Conservation (phyloP, 1,140 invertebrate species). For the Thaumatotibia leucotreta region DNA sequence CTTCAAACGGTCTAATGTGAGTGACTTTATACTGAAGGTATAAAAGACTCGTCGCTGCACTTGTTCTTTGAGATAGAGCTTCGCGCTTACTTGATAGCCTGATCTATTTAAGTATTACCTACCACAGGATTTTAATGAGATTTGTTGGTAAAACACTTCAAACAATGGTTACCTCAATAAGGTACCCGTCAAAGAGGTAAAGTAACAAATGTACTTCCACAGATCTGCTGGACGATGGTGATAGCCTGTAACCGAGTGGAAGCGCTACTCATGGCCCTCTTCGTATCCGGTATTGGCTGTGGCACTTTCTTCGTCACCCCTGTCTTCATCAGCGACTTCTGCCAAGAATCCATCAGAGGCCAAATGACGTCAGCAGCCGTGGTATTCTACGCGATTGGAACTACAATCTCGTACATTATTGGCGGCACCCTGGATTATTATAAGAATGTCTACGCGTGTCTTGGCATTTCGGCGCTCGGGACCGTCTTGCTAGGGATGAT, state of each 20-base stretch:
- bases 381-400: constrained; percentile 32
- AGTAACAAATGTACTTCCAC: constrained; percentile 6
- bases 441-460: constrained; percentile 32
- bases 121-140: too few species aligned
- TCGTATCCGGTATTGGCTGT: constrained; percentile 32
- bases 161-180: too few species aligned
- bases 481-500: constrained; percentile 24
- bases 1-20: too few species aligned
- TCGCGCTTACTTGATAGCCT: too few species aligned
- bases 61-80: too few species aligned
- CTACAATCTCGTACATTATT: constrained; percentile 38
- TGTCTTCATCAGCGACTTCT: constrained; percentile 42
- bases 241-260: constrained; percentile 24
- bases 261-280: constrained; percentile 25
- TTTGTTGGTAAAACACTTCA: too few species aligned
- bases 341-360: constrained; percentile 43
- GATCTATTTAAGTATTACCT: too few species aligned
- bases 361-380: constrained; percentile 34
- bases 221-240: constrained; percentile 36
- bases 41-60: too few species aligned
- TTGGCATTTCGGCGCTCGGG: constrained; percentile 26
- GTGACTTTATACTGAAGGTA: too few species aligned
- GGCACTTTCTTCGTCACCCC: constrained; percentile 30
- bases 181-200: too few species aligned
- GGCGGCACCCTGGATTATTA: constrained; percentile 35